These are phyloP conservation scores for Glyptemys insculpta DNA, from an alignment of 2,797 vertebrate genomes.

Conservation along the genomic window DNA sequence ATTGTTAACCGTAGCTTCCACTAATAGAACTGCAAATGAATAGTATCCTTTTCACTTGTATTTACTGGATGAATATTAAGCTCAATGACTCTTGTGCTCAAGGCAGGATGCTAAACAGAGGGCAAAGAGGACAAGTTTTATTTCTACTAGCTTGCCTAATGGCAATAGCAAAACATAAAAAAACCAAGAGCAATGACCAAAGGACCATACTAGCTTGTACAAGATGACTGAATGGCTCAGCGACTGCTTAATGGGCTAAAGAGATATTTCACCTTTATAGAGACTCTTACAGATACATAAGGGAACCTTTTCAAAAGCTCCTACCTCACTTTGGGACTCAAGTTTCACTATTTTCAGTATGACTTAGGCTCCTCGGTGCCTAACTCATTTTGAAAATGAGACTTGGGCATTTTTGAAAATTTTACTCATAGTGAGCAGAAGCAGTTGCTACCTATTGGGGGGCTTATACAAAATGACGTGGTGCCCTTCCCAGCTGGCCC, in stretches of 20 bases:
- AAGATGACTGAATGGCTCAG: background rate
- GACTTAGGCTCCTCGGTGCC: fast-evolving
- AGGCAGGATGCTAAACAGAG: conserved; percentile 52
- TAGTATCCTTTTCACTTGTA: conserved; percentile 60
- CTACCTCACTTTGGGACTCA: background rate
- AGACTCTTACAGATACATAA: background rate
- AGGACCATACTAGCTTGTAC: background rate
- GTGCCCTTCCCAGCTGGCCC: background rate
- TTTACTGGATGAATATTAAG: conserved; percentile 51
- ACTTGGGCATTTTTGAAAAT: background rate
- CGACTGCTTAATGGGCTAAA: fast-evolving
- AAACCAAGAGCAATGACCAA: background rate
- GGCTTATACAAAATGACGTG: background rate
- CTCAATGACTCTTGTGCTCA: conserved; percentile 35
- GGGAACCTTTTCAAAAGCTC: background rate
- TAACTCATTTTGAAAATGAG: background rate
- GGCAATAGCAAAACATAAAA: background rate
- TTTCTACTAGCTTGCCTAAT: background rate
- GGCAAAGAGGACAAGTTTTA: conserved; percentile 61
- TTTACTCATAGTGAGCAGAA: background rate
- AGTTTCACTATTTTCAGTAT: background rate
- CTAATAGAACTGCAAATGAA: conserved; percentile 77
- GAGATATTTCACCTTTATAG: background rate
- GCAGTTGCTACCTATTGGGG: fast-evolving
- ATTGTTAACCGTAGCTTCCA: conserved; percentile 70